A percentile compares a stretch with the other conserved stretches of the same genome.
Evolutionary conservation across 2,797 vertebrate genomes (phyloP).

Genomic region (Acipenser ruthenus): DNA sequence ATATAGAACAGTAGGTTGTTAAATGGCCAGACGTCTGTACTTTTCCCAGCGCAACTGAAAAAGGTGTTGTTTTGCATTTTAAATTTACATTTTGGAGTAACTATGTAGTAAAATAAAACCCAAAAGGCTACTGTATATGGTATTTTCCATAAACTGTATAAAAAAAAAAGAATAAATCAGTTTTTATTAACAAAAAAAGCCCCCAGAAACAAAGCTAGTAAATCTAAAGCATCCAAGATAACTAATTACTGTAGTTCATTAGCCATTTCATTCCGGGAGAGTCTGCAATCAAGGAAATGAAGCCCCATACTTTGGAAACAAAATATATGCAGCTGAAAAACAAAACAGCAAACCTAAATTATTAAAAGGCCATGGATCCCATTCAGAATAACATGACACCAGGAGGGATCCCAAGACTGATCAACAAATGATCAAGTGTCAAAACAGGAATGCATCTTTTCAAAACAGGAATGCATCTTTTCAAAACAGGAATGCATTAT

Average conservation of each 20-base stretch:
- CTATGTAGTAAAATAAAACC: no score
- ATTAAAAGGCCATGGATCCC: conserved; percentile 5
- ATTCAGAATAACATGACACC: conserved; percentile 11
- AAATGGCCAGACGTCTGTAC: no score
- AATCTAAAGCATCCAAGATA: neutral
- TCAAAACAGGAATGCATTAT: neutral
- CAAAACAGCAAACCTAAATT: conserved; percentile 15
- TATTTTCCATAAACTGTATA: neutral
- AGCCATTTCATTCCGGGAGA: neutral
- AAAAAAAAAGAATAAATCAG: neutral
- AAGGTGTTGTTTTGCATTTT: no score
- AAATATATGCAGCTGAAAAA: conserved; percentile 1
- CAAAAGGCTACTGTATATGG: neutral
- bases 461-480: neutral
- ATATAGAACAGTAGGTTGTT: no score
- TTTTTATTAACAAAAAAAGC: neutral
- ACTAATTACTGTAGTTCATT: neutral
- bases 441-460: neutral
- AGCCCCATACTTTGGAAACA: conserved; percentile 9
- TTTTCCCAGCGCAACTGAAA: no score
- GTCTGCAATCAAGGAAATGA: conserved; percentile 5
- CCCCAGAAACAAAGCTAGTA: neutral
- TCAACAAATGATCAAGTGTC: neutral
- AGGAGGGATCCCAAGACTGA: neutral
- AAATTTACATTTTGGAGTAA: no score